Percentiles rank a stretch among this genome's conserved stretches.
These are phyloP conservation scores for Styela clava DNA, from an alignment of 23 tunicate genomes.

Conservation along the genomic window DNA sequence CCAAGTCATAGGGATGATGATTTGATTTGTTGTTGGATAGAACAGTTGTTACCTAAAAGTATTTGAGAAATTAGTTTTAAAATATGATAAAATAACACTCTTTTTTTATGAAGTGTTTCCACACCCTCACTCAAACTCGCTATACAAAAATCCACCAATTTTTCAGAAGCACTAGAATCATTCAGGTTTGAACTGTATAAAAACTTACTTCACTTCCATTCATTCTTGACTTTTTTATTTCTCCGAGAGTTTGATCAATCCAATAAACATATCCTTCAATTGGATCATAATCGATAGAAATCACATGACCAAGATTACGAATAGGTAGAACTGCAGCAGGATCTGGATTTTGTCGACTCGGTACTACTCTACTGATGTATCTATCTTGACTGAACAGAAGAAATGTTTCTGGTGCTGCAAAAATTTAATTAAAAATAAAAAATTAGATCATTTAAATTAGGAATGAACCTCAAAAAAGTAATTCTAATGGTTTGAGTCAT, in stretches of 20 bases:
- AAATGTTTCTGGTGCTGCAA: constrained; percentile 66
- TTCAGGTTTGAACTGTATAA: neutral
- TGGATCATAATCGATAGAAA: constrained; percentile 76
- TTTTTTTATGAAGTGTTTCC: too few relatives aligned
- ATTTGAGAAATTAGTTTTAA: neutral
- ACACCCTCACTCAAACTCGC: too few relatives aligned
- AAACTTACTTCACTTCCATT: constrained; percentile 61
- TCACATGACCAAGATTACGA: constrained; percentile 50
- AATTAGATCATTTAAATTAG: neutral
- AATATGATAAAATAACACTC: neutral
- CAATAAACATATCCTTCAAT: constrained; percentile 42
- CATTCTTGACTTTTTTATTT: constrained; percentile 37
- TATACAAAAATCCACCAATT: too few relatives aligned
- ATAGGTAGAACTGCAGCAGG: constrained; percentile 83
- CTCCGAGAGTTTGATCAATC: constrained; percentile 47
- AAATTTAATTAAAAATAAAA: neutral
- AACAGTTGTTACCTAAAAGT: neutral
- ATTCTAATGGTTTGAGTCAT: too few relatives aligned
- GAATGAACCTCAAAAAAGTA: too few relatives aligned
- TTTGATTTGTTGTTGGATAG: neutral
- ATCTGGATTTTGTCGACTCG: constrained; percentile 31
- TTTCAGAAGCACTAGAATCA: too few relatives aligned
- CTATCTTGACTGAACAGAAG: constrained; percentile 61
- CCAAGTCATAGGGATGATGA: constrained; percentile 46
- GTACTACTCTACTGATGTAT: neutral